Base-by-base conservation (phyloP, 2,888 invertebrate species). In the Lasioglossum marginatum region DNA sequence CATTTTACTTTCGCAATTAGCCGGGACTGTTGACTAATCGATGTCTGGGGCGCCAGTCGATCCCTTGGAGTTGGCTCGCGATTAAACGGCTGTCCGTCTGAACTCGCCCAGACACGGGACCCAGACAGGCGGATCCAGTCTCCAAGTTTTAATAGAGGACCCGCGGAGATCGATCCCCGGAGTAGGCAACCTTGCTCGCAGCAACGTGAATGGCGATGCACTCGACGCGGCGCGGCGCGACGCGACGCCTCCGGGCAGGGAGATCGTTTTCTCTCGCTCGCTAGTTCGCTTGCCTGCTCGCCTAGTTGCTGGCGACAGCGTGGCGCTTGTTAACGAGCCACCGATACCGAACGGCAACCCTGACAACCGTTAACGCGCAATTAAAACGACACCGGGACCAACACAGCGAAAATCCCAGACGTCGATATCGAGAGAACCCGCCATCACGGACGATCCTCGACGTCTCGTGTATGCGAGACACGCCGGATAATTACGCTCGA, bases 281-380 rank as follows among this genome's bases (percentile, higher is more conserved):
- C 52, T 10, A 8, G 52, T 8, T 52, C 2, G 23, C 52, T 52
- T 3, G 45, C 0, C 45, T 16, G 48, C 19, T 48, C 16, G 45
- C 45, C 45, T 45, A 16, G 45, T 16, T 45, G 52, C 23, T 52
- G 10, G 52, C 57, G 86, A 75, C 81, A 83, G 68, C 45, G 82
- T 77, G 88, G 83, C 85, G 80, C 79, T 52, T 52, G 91, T 91
- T 90, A 91, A 90, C 88, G 90, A 89, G 87, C 86, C 89, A 77
- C 66, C 86, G 88, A 87, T 86, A 82, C 81, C 80, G 73, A 81
- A 60, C 80, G 80, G 57, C 75, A 86, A 73, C 34, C 37, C 60
- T 83, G 90, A 87, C 85, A 85, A 81, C 87, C 86, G 88, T 90
- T 91, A 90, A 88, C 86, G 87, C 78, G 89, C 88, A 87, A 90